Conservation (phyloP, 2,888 invertebrate genomes). For the Tipula confusa region DNA sequence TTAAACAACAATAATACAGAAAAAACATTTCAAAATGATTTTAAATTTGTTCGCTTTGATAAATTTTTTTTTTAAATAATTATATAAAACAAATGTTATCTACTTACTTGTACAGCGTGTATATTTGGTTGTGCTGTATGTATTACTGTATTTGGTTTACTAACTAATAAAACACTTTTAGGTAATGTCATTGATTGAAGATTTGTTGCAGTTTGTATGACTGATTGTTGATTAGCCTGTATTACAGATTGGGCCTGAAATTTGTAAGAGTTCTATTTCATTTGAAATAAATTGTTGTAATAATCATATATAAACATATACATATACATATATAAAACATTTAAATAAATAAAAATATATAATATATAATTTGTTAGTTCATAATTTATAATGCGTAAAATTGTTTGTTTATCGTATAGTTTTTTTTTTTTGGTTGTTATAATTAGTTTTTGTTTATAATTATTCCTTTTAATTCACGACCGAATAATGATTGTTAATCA, state of each 20-base stretch:
- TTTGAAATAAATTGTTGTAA: constrained; percentile 14
- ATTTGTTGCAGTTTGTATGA: constrained; percentile 88
- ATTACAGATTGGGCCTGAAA: constrained; percentile 89
- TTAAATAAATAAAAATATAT: not conserved
- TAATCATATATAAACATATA: too few relatives aligned
- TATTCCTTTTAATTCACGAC: not conserved
- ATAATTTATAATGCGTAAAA: not conserved
- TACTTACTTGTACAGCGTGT: constrained; percentile 69
- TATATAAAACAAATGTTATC: not conserved
- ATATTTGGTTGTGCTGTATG: constrained; percentile 81
- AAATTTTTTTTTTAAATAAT: not conserved
- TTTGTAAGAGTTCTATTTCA: constrained; percentile 36
- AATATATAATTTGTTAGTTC: not conserved
- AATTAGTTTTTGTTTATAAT: too few relatives aligned
- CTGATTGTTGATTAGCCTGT: constrained; percentile 92
- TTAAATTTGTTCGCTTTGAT: not conserved
- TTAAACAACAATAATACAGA: constrained; percentile 41
- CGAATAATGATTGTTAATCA: not conserved
- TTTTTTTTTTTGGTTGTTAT: too few relatives aligned
- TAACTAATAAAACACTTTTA: constrained; percentile 85
- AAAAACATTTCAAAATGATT: constrained; percentile 31
- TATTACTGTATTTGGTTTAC: constrained; percentile 88
- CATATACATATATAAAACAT: too few relatives aligned
- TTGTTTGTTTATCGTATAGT: not conserved
- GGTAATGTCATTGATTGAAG: constrained; percentile 76